Evolutionary conservation across 2,113 vertebrate genomes (phyloP).

Genomic region (Limanda limanda): DNA sequence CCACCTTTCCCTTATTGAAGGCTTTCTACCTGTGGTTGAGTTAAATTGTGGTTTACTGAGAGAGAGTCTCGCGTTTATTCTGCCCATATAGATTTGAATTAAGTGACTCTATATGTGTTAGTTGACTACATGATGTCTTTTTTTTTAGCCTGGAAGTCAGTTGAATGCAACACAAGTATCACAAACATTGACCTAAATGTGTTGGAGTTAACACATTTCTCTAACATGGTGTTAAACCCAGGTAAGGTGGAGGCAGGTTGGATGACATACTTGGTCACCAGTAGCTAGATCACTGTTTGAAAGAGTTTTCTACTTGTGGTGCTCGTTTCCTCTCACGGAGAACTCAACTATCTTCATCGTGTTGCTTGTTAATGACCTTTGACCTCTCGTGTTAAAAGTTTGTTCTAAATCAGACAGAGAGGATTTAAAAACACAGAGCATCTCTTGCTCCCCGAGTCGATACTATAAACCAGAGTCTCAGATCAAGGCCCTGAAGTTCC

Average conservation of each 20-base stretch:
- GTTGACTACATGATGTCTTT: not conserved
- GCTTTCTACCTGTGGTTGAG: not conserved
- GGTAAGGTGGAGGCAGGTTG: constrained; percentile 3
- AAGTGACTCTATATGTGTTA: not conserved
- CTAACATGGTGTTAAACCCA: not conserved
- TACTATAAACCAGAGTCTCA: not conserved
- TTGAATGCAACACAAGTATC: not conserved
- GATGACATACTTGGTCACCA: not conserved
- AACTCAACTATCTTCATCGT: not conserved
- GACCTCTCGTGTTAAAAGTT: constrained; percentile 1
- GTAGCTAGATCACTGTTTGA: not conserved
- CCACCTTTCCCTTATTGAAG: not conserved
- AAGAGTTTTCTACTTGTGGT: too few relatives aligned
- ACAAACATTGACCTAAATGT: too few relatives aligned
- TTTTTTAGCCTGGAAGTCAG: not conserved
- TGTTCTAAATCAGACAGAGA: not conserved
- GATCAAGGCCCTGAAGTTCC: too few relatives aligned
- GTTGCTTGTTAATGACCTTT: too few relatives aligned
- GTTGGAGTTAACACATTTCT: not conserved
- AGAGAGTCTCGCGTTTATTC: too few relatives aligned
- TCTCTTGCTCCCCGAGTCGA: not conserved
- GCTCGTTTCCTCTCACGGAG: not conserved
- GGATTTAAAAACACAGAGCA: not conserved
- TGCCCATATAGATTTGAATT: too few relatives aligned
- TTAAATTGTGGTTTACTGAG: not conserved